phyloP scores from a whole-genome alignment of 2,888 invertebrate genomes.

The Dryobota labecula region DNA sequence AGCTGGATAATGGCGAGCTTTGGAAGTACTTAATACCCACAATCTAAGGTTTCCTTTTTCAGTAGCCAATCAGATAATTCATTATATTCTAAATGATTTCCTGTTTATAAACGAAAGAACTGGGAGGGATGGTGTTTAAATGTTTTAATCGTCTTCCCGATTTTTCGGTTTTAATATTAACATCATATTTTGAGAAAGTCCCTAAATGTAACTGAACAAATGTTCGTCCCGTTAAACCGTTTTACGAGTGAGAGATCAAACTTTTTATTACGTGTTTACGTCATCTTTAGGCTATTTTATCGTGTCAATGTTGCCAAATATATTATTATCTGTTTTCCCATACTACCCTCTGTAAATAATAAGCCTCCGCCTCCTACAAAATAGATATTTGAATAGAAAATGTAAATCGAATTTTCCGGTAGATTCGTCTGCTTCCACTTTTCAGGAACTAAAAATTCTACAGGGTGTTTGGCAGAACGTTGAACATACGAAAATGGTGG shows the following conservation, averaged over 20 bases:
- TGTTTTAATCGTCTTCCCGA: constrained; percentile 18
- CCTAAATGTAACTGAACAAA: constrained; percentile 47
- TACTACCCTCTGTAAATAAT: not conserved
- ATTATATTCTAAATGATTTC: constrained; percentile 2
- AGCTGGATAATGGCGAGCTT: constrained; percentile 20
- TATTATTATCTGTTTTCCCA: constrained; percentile 28
- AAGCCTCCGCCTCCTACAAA: not conserved
- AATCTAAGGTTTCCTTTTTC: constrained; percentile 17
- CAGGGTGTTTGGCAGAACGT: too few relatives aligned
- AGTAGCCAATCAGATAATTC: constrained; percentile 20
- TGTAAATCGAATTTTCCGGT: too few relatives aligned
- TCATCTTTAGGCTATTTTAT: constrained; percentile 56
- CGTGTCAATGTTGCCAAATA: constrained; percentile 42
- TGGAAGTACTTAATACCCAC: not conserved
- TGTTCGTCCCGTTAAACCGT: constrained; percentile 59
- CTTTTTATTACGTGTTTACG: constrained; percentile 75
- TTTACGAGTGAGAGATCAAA: constrained; percentile 67
- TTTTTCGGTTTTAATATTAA: constrained; percentile 37
- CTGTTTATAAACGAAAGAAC: not conserved
- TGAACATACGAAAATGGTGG: too few relatives aligned
- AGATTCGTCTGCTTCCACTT: too few relatives aligned
- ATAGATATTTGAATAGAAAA: constrained; percentile 21
- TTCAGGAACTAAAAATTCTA: too few relatives aligned
- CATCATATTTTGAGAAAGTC: constrained; percentile 36
- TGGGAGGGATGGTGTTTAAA: not conserved